Evolutionary conservation across 1,140 invertebrate genomes (phyloP).

Genomic region (Anadara kagoshimensis): DNA sequence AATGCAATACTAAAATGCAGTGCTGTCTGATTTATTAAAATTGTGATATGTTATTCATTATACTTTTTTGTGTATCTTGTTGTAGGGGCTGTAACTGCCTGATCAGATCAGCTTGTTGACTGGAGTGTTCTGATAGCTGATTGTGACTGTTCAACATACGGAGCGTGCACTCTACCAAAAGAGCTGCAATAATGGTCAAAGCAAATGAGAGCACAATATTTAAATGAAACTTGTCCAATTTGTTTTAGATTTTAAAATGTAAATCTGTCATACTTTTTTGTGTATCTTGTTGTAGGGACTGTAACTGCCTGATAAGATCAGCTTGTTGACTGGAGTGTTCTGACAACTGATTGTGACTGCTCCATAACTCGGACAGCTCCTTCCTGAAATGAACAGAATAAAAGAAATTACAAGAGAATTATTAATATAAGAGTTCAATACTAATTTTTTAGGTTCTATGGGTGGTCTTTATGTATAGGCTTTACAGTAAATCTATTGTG

Average conservation of each 20-base stretch:
- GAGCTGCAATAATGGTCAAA: too few species aligned
- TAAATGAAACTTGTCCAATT: too few species aligned
- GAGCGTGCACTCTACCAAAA: too few species aligned
- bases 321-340: constrained; percentile 69
- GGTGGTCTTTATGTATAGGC: too few species aligned
- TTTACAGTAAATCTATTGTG: too few species aligned
- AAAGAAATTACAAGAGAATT: too few species aligned
- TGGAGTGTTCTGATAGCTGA: constrained; percentile 67
- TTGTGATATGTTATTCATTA: not conserved
- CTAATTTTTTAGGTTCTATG: too few species aligned
- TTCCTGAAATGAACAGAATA: constrained; percentile 37
- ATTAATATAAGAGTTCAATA: too few species aligned
- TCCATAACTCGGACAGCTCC: constrained; percentile 68
- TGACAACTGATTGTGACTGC: constrained; percentile 65
- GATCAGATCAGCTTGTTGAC: constrained; percentile 69
- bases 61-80: constrained; percentile 71
- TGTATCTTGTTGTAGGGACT: constrained; percentile 70
- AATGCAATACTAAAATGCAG: not conserved
- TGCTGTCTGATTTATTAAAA: not conserved
- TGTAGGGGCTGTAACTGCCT: constrained; percentile 69
- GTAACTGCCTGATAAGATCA: constrained; percentile 68
- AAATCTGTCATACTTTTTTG: constrained; percentile 62
- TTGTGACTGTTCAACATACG: constrained; percentile 57
- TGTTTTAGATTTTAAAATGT: not conserved
- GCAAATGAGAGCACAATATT: too few species aligned